Conservation (phyloP, 2,888 invertebrate genomes). For the Heteropelma amictum region DNA sequence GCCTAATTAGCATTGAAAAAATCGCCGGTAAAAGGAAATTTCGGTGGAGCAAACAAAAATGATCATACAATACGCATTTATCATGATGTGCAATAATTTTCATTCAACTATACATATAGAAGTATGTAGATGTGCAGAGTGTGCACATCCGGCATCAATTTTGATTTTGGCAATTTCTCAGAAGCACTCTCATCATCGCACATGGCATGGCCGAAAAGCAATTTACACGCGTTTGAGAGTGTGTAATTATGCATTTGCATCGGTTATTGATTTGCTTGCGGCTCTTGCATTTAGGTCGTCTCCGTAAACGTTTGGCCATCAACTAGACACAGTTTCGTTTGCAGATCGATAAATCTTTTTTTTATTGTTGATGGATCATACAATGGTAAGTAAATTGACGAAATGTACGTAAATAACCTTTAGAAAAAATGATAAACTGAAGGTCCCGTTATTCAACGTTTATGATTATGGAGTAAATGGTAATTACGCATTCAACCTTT, state of each 20-base stretch:
- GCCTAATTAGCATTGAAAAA: no score
- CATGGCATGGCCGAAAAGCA: neutral
- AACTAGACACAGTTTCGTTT: neutral
- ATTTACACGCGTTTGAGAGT: neutral
- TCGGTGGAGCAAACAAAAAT: no score
- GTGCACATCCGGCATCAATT: neutral
- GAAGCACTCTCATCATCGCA: neutral
- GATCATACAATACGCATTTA: no score
- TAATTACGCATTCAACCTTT: no score
- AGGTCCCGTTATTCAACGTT: no score
- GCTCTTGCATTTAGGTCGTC: constrained; percentile 42
- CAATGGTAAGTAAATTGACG: no score
- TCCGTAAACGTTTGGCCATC: constrained; percentile 10
- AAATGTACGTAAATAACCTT: no score
- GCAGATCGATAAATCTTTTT: constrained; percentile 23
- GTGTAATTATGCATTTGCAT: constrained; percentile 32
- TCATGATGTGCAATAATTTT: no score
- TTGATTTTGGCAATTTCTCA: neutral
- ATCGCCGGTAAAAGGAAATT: no score
- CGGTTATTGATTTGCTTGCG: constrained; percentile 47
- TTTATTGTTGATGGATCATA: no score
- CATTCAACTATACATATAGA: neutral
- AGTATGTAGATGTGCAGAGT: neutral
- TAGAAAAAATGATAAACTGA: no score
- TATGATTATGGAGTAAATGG: no score